A percentile compares a stretch with the other conserved stretches of the same genome.
Evolutionary conservation across 2,888 invertebrate genomes (phyloP).

Genomic region (Electrophaes corylata): DNA sequence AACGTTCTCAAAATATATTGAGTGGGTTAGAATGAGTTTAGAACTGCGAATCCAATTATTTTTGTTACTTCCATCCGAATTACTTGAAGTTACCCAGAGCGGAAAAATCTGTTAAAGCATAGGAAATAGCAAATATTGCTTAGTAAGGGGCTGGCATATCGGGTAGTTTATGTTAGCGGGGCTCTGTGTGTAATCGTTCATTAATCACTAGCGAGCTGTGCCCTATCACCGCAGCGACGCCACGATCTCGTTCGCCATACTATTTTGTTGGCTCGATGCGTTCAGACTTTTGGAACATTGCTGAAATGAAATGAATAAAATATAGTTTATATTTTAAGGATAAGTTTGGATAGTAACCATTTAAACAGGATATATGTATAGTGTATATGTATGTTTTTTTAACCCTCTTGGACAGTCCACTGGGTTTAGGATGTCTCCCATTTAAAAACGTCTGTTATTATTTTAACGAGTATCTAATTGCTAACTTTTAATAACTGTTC

Average conservation of each 20-base stretch:
- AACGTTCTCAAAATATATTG: too few relatives aligned
- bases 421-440: background rate
- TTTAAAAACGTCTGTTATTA: background rate
- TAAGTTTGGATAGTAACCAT: background rate
- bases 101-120: background rate
- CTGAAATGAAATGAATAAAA: constrained; percentile 56
- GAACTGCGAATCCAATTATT: too few relatives aligned
- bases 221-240: constrained; percentile 82
- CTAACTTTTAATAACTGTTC: constrained; percentile 48
- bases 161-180: constrained; percentile 68
- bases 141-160: constrained; percentile 57
- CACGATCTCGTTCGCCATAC: constrained; percentile 80
- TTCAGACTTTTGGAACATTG: constrained; percentile 82
- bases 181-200: constrained; percentile 69
- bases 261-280: constrained; percentile 80
- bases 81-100: background rate
- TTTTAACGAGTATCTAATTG: constrained; percentile 39
- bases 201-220: constrained; percentile 68
- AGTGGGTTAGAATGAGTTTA: too few relatives aligned
- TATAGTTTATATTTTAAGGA: background rate
- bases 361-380: too few relatives aligned
- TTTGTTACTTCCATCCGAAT: background rate
- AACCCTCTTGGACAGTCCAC: too few relatives aligned
- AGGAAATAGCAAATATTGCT: constrained; percentile 21
- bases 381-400: too few relatives aligned